Evolutionary conservation across 2,797 vertebrate genomes (phyloP).

Genomic region (Galaxias olidus): DNA sequence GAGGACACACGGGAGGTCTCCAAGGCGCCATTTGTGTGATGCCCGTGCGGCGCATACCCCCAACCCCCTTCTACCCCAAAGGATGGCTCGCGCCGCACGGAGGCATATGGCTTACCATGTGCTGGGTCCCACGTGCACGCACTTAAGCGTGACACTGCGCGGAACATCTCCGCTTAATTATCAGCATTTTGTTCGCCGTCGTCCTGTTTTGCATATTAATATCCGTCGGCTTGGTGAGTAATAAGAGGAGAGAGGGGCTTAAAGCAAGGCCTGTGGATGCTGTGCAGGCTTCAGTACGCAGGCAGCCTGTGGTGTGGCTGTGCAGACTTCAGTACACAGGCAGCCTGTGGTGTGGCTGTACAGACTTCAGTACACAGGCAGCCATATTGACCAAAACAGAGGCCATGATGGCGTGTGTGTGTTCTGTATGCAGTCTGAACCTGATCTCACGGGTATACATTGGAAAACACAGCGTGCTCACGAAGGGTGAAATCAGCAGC

Average conservation of each 20-base stretch:
- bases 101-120: slow-evolving; percentile 86
- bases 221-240: slow-evolving; percentile 70
- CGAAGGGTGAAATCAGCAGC: too few relatives aligned
- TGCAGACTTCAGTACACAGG: too few relatives aligned
- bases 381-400: slow-evolving; percentile 28
- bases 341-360: too few relatives aligned
- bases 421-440: slow-evolving; percentile 11
- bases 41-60: slow-evolving; percentile 36
- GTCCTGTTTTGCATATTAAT: slow-evolving; percentile 82
- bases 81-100: slow-evolving; percentile 68
- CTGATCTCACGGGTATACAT: too few relatives aligned
- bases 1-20: slow-evolving; percentile 58
- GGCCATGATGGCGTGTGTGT: slow-evolving; percentile 37
- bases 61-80: slow-evolving; percentile 57
- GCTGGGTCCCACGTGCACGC: slow-evolving; percentile 78
- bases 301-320: too few relatives aligned
- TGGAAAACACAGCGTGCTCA: too few relatives aligned
- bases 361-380: too few relatives aligned
- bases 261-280: too few relatives aligned
- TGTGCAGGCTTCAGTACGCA: too few relatives aligned
- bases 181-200: slow-evolving; percentile 84
- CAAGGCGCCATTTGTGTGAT: slow-evolving; percentile 52
- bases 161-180: slow-evolving; percentile 84
- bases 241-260: slow-evolving; percentile 56
- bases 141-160: slow-evolving; percentile 79